These are phyloP conservation scores for Dromius quadrimaculatus DNA, from an alignment of 2,888 invertebrate species.

Conservation along the genomic window DNA sequence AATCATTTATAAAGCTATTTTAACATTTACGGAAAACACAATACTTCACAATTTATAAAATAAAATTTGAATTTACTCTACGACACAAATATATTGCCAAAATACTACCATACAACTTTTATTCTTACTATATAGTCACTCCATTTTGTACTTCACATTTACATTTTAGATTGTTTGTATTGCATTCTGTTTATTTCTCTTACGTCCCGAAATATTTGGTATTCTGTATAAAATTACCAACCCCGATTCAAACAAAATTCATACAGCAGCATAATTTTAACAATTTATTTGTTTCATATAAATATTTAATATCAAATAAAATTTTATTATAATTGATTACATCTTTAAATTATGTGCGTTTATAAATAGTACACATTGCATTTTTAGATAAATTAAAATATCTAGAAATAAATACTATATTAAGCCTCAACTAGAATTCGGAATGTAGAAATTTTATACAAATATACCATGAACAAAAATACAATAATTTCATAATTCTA, in stretches of 20 bases:
- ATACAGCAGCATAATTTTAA: constrained; percentile 18
- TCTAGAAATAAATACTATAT: constrained; percentile 34
- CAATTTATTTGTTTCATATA: constrained; percentile 30
- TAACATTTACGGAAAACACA: constrained; percentile 55
- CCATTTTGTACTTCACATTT: constrained; percentile 51
- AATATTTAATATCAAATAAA: constrained; percentile 38
- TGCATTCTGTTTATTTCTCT: constrained; percentile 43
- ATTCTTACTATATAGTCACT: constrained; percentile 50
- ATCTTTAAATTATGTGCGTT: constrained; percentile 35
- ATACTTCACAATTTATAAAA: constrained; percentile 58
- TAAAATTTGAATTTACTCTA: constrained; percentile 58
- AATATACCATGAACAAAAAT: constrained; percentile 41
- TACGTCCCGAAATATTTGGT: constrained; percentile 35
- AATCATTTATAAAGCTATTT: constrained; percentile 54
- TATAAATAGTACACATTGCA: constrained; percentile 30
- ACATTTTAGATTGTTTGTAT: constrained; percentile 49
- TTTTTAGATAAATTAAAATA: constrained; percentile 33
- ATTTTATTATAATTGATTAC: constrained; percentile 37
- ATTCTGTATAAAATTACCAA: constrained; percentile 49
- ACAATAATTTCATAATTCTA: constrained; percentile 35
- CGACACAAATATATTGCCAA: constrained; percentile 59
- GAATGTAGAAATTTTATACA: constrained; percentile 49
- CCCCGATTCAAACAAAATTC: constrained; percentile 30
- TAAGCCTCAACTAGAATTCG: constrained; percentile 33
- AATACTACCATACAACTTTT: constrained; percentile 56